phyloP scores from a whole-genome alignment of 2,888 invertebrate genomes.

The Drosophila mulleri region DNA sequence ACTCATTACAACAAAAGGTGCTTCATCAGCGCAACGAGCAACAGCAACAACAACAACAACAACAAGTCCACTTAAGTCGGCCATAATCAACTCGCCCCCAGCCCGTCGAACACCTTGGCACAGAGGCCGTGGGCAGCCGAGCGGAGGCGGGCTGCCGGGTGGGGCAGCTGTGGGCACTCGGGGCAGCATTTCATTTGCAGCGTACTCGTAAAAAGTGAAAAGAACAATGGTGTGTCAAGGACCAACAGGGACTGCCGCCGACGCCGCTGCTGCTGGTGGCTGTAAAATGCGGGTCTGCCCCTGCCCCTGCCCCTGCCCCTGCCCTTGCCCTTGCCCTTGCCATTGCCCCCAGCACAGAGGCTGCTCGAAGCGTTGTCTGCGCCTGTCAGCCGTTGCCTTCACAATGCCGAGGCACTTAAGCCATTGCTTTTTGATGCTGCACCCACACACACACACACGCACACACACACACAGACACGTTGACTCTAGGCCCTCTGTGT shows the following conservation, averaged over 20 bases:
- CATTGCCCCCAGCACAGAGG: no score
- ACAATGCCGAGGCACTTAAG: constrained; percentile 77
- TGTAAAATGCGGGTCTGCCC: constrained; percentile 10
- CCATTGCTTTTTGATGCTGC: constrained; percentile 75
- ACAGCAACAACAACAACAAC: constrained; percentile 30
- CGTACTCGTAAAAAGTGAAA: constrained; percentile 72
- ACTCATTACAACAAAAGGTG: constrained; percentile 82
- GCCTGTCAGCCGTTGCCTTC: constrained; percentile 66
- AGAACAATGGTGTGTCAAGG: constrained; percentile 72
- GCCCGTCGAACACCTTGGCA: constrained; percentile 64
- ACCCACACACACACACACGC: constrained; percentile 10
- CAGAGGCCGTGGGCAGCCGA: constrained; percentile 3
- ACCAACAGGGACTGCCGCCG: constrained; percentile 42
- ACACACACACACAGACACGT: not conserved
- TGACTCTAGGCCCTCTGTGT: not conserved
- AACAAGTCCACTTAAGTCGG: constrained; percentile 71
- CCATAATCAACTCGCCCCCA: constrained; percentile 67
- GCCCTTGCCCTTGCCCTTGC: not conserved
- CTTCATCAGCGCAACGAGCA: constrained; percentile 67
- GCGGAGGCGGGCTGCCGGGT: no score
- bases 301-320: no score
- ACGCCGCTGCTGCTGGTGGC: not conserved
- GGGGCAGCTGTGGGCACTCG: constrained; percentile 5
- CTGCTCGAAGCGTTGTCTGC: constrained; percentile 41
- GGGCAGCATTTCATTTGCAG: constrained; percentile 69